Evolutionary conservation across 64 coral and sea anemone genomes (phyloP).

Genomic region (Porites lutea): DNA sequence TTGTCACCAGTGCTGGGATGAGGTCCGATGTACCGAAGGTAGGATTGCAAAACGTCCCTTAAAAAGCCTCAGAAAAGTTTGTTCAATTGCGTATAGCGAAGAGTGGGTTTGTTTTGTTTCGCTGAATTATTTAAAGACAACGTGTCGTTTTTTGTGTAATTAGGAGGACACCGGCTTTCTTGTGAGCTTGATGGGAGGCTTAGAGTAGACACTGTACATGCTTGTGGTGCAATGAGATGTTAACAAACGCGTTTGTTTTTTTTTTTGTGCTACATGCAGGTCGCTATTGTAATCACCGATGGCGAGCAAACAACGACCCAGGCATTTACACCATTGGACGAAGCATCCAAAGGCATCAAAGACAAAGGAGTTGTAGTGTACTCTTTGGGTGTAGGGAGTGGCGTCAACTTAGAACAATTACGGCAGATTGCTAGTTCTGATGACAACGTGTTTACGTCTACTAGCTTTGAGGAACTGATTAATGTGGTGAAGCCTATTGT

Average conservation of each 20-base stretch:
- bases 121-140: background rate
- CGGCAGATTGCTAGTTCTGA: background rate
- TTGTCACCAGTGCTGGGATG: constrained; percentile 42
- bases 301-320: constrained; percentile 31
- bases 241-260: background rate
- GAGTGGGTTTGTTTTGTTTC: background rate
- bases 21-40: constrained; percentile 57
- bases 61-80: too few relatives aligned
- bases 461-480: constrained; percentile 5
- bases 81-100: background rate
- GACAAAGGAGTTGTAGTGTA: constrained; percentile 18
- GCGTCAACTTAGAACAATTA: background rate
- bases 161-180: too few relatives aligned
- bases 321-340: background rate
- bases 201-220: background rate
- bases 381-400: background rate
- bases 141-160: too few relatives aligned
- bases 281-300: constrained; percentile 72
- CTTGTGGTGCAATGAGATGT: background rate
- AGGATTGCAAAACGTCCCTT: background rate
- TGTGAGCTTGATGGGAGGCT: background rate
- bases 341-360: constrained; percentile 7
- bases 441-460: background rate
- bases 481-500: constrained; percentile 23
- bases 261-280: background rate